A percentile compares a stretch with the other conserved stretches of the same genome.
These are phyloP conservation scores for Gobionotothen gibberifrons DNA, from an alignment of 2,797 vertebrate genomes.

Conservation along the genomic window DNA sequence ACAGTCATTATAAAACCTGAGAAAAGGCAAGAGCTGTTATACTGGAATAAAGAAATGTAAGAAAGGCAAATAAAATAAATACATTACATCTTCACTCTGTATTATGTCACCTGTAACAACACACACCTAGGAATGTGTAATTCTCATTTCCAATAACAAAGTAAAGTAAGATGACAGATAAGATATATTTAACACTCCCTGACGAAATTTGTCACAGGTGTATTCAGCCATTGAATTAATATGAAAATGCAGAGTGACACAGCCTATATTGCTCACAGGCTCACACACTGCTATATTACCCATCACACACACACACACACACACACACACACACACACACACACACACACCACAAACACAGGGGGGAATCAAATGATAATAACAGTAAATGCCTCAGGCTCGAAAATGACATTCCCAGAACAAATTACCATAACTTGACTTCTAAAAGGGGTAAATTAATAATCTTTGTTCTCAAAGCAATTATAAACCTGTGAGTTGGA, in stretches of 20 bases:
- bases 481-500: too few relatives aligned
- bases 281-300: slow-evolving; percentile 21
- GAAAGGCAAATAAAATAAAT: not conserved
- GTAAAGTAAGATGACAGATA: slow-evolving; percentile 57
- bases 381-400: not conserved
- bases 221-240: slow-evolving; percentile 55
- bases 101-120: slow-evolving; percentile 55
- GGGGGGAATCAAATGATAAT: too few relatives aligned
- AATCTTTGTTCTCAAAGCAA: too few relatives aligned
- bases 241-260: slow-evolving; percentile 59
- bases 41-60: not conserved
- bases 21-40: slow-evolving; percentile 11
- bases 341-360: too few relatives aligned
- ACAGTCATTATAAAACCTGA: not conserved
- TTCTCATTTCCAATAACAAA: slow-evolving; percentile 61
- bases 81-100: slow-evolving; percentile 38
- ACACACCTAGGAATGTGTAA: slow-evolving; percentile 51
- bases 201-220: slow-evolving; percentile 62
- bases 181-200: slow-evolving; percentile 59
- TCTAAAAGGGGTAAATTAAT: too few relatives aligned
- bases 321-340: too few relatives aligned
- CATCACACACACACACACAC: slow-evolving; percentile 23
- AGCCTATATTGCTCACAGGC: slow-evolving; percentile 41
- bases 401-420: too few relatives aligned
- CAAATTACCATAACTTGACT: too few relatives aligned